A percentile compares a stretch with the other conserved stretches of the same genome.
phyloP scores from a whole-genome alignment of 2,797 vertebrate genomes.

The Enteromius trimaculatus region DNA sequence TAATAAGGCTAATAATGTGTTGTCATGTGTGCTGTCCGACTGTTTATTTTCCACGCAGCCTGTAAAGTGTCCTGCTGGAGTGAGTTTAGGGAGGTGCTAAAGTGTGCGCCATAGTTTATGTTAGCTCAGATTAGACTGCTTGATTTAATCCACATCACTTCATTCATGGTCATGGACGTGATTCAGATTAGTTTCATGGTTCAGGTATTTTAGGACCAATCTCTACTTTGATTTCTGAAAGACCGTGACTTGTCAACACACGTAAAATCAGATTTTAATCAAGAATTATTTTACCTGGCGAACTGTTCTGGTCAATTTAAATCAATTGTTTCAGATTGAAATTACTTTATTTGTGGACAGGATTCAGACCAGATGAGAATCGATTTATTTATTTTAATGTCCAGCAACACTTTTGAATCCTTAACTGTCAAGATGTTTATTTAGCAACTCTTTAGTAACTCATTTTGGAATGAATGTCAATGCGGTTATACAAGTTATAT shows the following conservation, averaged over 20 bases:
- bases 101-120: conserved; percentile 41
- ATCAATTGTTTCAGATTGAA: not conserved
- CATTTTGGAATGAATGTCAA: not conserved
- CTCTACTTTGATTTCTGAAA: not conserved
- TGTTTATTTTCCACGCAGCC: not conserved
- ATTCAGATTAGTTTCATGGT: not conserved
- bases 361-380: not conserved
- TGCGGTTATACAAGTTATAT: not conserved
- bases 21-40: conserved; percentile 21
- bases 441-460: no score
- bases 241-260: not conserved
- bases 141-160: not conserved
- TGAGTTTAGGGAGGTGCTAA: conserved; percentile 24
- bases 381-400: not conserved
- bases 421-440: not conserved
- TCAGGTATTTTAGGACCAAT: not conserved
- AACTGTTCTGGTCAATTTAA: not conserved
- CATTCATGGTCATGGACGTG: not conserved
- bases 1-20: not conserved
- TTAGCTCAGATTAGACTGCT: conserved; percentile 27
- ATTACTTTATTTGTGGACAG: no score
- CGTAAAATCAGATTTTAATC: not conserved
- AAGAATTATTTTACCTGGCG: not conserved
- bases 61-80: conserved; percentile 18
- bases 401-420: not conserved